phyloP scores from a whole-genome alignment of 2,797 vertebrate genomes.

The Brachyrhaphis roseni region DNA sequence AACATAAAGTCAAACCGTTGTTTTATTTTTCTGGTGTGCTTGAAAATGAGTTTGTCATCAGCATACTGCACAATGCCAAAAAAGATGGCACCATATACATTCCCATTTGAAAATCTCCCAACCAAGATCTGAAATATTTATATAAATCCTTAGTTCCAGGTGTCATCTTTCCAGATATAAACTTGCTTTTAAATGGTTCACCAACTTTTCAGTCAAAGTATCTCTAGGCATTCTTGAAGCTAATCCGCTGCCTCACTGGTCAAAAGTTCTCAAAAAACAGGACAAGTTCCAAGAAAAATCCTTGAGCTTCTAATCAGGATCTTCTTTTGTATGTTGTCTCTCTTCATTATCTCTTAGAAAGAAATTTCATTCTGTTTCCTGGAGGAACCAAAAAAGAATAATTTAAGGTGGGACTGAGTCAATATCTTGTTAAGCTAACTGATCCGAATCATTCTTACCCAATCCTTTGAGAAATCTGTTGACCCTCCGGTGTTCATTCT shows the following conservation, averaged over 20 bases:
- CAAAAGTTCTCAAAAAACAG: conserved; percentile 3
- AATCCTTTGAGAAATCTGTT: conserved; percentile 96
- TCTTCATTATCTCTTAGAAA: conserved; percentile 91
- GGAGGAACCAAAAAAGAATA: conserved; percentile 35
- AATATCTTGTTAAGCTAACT: neutral
- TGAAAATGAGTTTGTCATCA: neutral
- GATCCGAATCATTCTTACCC: conserved; percentile 80
- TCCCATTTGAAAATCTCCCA: neutral
- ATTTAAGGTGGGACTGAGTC: conserved; percentile 10
- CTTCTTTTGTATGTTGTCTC: conserved; percentile 11
- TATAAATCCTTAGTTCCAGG: neutral
- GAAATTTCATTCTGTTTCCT: conserved; percentile 98
- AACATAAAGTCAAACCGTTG: neutral
- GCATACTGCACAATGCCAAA: neutral
- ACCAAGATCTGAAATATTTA: neutral
- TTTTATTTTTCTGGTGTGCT: neutral
- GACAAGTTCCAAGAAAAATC: neutral
- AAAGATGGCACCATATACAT: neutral
- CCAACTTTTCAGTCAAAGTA: neutral
- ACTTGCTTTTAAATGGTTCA: conserved; percentile 10
- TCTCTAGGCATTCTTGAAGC: neutral
- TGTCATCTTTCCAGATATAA: conserved; percentile 3
- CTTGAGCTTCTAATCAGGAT: neutral
- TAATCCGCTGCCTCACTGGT: neutral
- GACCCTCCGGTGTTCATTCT: conserved; percentile 92